Percentiles rank a stretch among this genome's conserved stretches.
These are phyloP conservation scores for Ammodytes marinus DNA, from an alignment of 2,113 vertebrate species.

Conservation along the genomic window DNA sequence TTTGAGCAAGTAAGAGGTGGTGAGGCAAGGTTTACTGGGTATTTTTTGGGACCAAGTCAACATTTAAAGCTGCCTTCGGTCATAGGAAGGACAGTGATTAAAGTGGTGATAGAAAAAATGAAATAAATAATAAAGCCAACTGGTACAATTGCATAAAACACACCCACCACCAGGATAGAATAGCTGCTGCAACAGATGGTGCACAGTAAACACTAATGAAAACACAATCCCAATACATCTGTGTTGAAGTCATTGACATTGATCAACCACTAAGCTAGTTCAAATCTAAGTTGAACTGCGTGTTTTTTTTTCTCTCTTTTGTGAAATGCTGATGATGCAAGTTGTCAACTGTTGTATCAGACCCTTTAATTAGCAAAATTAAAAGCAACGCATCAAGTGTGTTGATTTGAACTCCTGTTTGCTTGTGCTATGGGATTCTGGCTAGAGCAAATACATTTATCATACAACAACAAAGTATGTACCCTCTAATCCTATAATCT, in stretches of 20 bases:
- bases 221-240: not conserved
- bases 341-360: not conserved
- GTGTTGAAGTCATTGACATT: not conserved
- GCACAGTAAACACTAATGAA: not conserved
- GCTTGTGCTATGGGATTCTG: not conserved
- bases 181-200: not conserved
- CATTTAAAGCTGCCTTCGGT: not conserved
- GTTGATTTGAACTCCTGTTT: not conserved
- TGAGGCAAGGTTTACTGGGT: not conserved
- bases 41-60: not conserved
- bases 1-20: not conserved
- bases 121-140: not conserved
- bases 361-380: conserved; percentile 1
- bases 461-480: not conserved
- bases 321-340: not conserved
- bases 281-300: not conserved
- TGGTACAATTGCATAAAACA: not conserved
- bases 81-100: not conserved
- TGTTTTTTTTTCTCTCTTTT: not conserved
- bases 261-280: not conserved
- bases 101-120: not conserved
- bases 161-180: too few relatives aligned
- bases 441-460: not conserved
- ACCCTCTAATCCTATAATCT: not conserved
- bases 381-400: not conserved